phyloP scores from a whole-genome alignment of 2,113 vertebrate species.

The Tupaia chinensis region DNA sequence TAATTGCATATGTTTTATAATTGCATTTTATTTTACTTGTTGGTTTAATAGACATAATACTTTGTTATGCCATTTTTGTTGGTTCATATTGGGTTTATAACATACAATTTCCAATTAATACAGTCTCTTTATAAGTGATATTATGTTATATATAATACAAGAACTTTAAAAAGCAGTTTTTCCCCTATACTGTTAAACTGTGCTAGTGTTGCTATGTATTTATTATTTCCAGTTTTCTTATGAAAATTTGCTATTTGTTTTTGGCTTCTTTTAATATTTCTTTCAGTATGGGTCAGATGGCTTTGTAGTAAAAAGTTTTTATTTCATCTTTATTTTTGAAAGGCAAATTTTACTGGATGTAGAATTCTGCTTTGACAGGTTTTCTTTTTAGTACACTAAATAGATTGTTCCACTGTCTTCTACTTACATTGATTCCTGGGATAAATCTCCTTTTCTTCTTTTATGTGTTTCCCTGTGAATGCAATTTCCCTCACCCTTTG shows the following conservation, averaged over 20 bases:
- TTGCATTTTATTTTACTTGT: background rate
- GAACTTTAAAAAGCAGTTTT: background rate
- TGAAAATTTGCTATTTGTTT: background rate
- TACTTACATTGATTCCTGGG: background rate
- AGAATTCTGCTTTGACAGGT: background rate
- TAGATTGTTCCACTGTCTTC: fast-evolving
- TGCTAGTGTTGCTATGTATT: background rate
- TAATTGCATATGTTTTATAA: background rate
- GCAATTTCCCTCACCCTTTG: background rate
- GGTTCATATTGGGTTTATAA: background rate
- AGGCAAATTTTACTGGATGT: background rate
- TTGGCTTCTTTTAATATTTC: background rate
- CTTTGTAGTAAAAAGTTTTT: background rate
- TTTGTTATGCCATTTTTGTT: background rate
- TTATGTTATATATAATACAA: background rate
- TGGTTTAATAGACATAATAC: background rate
- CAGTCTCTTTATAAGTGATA: background rate
- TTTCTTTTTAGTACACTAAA: background rate
- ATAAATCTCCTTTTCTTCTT: background rate
- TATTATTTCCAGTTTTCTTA: background rate
- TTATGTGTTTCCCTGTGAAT: background rate
- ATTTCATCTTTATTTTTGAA: background rate
- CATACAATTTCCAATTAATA: background rate
- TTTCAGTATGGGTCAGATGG: too few species aligned
- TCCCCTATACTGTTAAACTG: background rate